Percentiles rank a stretch among this genome's conserved stretches.
These are phyloP conservation scores for Timema podura DNA, from an alignment of 2,888 invertebrate genomes.

Conservation along the genomic window DNA sequence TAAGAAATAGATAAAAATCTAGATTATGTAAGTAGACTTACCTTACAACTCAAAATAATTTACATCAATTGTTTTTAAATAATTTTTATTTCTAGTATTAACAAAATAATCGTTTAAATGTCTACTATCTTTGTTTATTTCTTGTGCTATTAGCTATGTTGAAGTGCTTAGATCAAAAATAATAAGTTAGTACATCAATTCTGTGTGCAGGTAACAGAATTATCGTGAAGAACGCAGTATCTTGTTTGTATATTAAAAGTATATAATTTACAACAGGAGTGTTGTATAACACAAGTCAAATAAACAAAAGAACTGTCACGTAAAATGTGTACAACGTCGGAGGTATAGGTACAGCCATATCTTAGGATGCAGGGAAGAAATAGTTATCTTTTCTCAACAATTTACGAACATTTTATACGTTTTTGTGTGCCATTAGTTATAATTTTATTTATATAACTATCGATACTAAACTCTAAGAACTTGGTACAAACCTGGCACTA, in stretches of 20 bases:
- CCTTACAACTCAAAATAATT: background rate
- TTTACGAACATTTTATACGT: too few species aligned
- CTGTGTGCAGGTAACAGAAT: background rate
- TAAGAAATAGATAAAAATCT: background rate
- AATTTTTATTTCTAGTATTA: background rate
- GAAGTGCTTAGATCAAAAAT: background rate
- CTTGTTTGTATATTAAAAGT: background rate
- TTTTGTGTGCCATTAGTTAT: too few species aligned
- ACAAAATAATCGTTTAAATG: background rate
- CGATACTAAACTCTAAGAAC: too few species aligned
- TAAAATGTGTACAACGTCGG: too few species aligned
- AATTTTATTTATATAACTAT: too few species aligned
- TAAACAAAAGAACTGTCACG: too few species aligned
- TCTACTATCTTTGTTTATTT: background rate
- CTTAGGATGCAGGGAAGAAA: too few species aligned
- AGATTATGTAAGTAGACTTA: background rate
- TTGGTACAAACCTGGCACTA: too few species aligned
- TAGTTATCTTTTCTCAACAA: too few species aligned
- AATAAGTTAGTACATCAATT: background rate
- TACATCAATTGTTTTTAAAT: background rate
- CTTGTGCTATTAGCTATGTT: background rate
- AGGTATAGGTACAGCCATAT: too few species aligned
- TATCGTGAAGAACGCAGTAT: background rate
- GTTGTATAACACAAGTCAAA: too few species aligned
- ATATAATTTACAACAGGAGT: background rate